Evolutionary conservation across 2,797 vertebrate genomes (phyloP).

Genomic region (Hypotaenidia philippensis): DNA sequence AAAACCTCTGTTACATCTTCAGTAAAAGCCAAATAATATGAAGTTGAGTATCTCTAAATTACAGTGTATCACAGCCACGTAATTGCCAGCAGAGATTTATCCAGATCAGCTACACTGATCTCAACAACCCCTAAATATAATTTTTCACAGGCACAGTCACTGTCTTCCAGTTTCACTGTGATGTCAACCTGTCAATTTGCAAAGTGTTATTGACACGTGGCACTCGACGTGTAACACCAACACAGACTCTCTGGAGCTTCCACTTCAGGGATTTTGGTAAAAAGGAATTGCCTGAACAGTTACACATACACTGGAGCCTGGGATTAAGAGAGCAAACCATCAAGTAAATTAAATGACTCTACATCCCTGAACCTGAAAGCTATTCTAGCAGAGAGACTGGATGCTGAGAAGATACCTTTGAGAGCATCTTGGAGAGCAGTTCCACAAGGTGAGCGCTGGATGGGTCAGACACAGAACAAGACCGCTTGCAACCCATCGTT

Average conservation of each 20-base stretch:
- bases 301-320: neutral
- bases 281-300: conserved; percentile 32
- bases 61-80: conserved; percentile 18
- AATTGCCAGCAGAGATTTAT: neutral
- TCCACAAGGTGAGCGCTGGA: neutral
- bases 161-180: neutral
- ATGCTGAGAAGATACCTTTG: neutral
- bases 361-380: conserved; percentile 2
- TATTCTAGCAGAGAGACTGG: neutral
- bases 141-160: neutral
- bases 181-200: neutral
- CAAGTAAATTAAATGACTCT: neutral
- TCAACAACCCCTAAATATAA: neutral
- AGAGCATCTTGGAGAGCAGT: neutral
- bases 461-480: conserved; percentile 10
- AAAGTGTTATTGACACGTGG: conserved; percentile 14
- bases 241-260: neutral
- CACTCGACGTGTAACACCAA: conserved; percentile 39
- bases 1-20: conserved; percentile 25
- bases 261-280: neutral
- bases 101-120: neutral
- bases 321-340: neutral
- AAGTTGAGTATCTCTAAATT: conserved; percentile 28
- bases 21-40: conserved; percentile 27
- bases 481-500: neutral